phyloP scores from a whole-genome alignment of 2,888 invertebrate species.

The Drosophila anceps region DNA sequence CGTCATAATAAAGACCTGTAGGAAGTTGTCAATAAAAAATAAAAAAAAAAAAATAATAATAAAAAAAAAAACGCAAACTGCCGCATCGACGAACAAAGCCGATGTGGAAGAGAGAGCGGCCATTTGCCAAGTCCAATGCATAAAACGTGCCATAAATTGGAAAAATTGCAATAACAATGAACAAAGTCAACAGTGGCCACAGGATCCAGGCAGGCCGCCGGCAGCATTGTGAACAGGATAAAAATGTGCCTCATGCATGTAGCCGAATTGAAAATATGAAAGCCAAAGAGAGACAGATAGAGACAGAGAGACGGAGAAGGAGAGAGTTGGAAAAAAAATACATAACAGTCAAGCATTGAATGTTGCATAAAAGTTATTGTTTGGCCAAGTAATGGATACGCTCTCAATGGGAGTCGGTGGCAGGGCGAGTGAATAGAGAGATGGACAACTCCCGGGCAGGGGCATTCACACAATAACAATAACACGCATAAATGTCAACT shows the following conservation, averaged over 20 bases:
- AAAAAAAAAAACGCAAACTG: conserved; percentile 15
- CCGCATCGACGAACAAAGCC: conserved; percentile 14
- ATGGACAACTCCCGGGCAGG: conserved; percentile 34
- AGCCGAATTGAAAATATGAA: conserved; percentile 20
- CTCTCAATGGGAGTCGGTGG: conserved; percentile 52
- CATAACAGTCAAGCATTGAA: conserved; percentile 47
- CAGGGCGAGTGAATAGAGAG: conserved; percentile 14
- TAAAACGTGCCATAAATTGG: conserved; percentile 68
- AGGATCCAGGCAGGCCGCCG: conserved; percentile 40
- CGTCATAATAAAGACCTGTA: conserved; percentile 65
- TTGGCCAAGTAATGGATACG: conserved; percentile 78
- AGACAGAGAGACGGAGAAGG: neutral
- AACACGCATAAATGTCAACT: conserved; percentile 71
- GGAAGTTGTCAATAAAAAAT: conserved; percentile 58
- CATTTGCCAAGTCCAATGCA: conserved; percentile 28
- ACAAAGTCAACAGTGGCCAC: conserved; percentile 56
- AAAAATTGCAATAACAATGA: conserved; percentile 55
- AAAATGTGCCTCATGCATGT: conserved; percentile 24
- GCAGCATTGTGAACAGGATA: conserved; percentile 41
- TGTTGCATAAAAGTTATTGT: conserved; percentile 69
- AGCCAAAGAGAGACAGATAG: neutral
- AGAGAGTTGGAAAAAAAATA: neutral
- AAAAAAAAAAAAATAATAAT: neutral
- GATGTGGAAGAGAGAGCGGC: neutral
- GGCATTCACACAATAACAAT: conserved; percentile 56